Conservation (phyloP, 2,113 vertebrate genomes). For the mouse (Mus musculus) region DNA sequence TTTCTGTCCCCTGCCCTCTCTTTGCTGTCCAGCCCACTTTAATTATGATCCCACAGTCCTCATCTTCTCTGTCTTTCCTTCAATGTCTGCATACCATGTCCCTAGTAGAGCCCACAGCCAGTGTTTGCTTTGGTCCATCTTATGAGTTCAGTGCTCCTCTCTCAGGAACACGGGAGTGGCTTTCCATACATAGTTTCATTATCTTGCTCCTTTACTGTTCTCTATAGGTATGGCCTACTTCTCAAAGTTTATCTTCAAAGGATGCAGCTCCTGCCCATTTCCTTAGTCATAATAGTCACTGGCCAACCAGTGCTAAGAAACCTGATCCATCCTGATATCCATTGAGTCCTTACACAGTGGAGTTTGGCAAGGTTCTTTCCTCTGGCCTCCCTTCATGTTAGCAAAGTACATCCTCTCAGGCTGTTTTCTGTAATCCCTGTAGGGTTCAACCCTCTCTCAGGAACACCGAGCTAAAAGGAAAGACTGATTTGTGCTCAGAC, state of each 20-base stretch:
- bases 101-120: too few relatives aligned
- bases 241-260: not conserved
- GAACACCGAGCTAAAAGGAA: too few relatives aligned
- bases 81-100: rapidly evolving
- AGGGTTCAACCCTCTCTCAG: too few relatives aligned
- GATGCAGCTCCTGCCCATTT: not conserved
- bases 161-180: too few relatives aligned
- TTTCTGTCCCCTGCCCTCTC: not conserved
- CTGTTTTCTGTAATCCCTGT: too few relatives aligned
- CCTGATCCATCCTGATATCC: rapidly evolving
- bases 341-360: not conserved
- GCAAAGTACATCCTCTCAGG: rapidly evolving
- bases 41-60: not conserved
- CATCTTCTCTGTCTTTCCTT: not conserved
- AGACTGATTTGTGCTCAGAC: too few relatives aligned
- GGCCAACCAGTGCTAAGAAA: not conserved
- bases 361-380: not conserved
- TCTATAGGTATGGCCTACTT: not conserved
- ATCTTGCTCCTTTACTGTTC: not conserved
- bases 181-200: not conserved
- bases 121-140: not conserved
- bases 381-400: rapidly evolving
- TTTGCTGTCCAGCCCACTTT: not conserved
- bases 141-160: not conserved
- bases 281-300: rapidly evolving